Evolutionary conservation across 1,140 invertebrate genomes (phyloP), one percentile per base, ranked within the genome.

Genomic region (Thaumatotibia leucotreta): DNA sequence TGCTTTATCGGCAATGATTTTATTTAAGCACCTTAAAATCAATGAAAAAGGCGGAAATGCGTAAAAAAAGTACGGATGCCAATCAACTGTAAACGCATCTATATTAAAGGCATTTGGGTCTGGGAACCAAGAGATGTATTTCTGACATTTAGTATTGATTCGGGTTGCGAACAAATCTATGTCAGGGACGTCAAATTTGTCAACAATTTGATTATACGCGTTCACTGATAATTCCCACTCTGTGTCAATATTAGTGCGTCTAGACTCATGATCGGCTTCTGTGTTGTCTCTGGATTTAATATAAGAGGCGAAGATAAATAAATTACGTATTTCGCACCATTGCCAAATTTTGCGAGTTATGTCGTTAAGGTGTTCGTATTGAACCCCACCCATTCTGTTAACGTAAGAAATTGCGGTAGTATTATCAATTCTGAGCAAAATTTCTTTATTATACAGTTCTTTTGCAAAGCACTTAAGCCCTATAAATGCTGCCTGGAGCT

Each of bases 321-420:
- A 27, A 17, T 75, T 65, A 49, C 66, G 32, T 29, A 35, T 31
- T 68, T 82, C 77, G 64, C 81, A 82, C 76, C 79, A 82, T 10
- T 72, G 45, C 76, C 76, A 78, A 24, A 85, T 74, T 35, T 72
- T 8, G 22, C 64, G 64, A 10, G 73, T 6, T 10, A 82, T 9
- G n/a, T 70, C 24, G 63, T 70, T 73, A 39, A 78, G 66, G 17
- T 73, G 50, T 33, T 23, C 11, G 63, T 61, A 75, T 63, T 73
- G 27, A 17, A 72, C 65, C 9, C 80, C 71, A 0, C 75, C 76
- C 70, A 76, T 70, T 65, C 68, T 63, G 58, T 80, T 75, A n/a
- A 77, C 67, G 66, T 75, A 78, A 2, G 75, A 68, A 11, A 77
- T 63, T 6, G 77, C 75, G 2, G 77, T 79, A 2, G 73, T 79